Evolutionary conservation across 2,888 invertebrate species (phyloP).

Genomic region (Oxystoma pomonae): DNA sequence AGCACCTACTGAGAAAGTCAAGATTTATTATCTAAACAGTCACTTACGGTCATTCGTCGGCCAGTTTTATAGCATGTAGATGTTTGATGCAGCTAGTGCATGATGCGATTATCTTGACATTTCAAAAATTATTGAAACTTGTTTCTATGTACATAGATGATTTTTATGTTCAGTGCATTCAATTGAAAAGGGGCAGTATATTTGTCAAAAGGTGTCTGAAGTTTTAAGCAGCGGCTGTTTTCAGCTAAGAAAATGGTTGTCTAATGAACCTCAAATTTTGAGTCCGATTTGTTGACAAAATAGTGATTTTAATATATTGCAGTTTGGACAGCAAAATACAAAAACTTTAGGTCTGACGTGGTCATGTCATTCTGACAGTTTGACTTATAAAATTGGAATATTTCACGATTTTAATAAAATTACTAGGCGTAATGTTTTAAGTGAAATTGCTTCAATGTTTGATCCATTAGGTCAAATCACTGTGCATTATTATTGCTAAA

Average conservation of each 20-base stretch:
- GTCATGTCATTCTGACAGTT: conserved; percentile 1
- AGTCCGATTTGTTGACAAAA: not conserved
- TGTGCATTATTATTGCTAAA: conserved; percentile 28
- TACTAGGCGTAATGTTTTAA: conserved; percentile 25
- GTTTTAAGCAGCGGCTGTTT: conserved; percentile 15
- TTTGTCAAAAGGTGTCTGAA: conserved; percentile 8
- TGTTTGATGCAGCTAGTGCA: conserved; percentile 30
- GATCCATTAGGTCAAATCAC: conserved; percentile 29
- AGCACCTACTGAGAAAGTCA: conserved; percentile 12
- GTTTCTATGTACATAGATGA: conserved; percentile 29
- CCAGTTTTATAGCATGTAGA: conserved; percentile 33
- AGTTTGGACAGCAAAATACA: not conserved
- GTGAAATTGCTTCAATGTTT: conserved; percentile 24
- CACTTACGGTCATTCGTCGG: conserved; percentile 24
- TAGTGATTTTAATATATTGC: not conserved
- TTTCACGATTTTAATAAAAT: not conserved
- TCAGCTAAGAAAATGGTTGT: conserved; percentile 23
- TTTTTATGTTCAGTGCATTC: conserved; percentile 19
- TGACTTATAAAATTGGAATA: not conserved
- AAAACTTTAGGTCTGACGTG: conserved; percentile 11
- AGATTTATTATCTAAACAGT: conserved; percentile 21
- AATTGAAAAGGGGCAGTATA: conserved; percentile 1
- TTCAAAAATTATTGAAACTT: conserved; percentile 15
- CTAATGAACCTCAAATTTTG: conserved; percentile 17
- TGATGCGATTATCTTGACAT: conserved; percentile 22